Base-by-base conservation (phyloP, 2,113 vertebrate genomes). In the Chlorodrepanis virens region DNA sequence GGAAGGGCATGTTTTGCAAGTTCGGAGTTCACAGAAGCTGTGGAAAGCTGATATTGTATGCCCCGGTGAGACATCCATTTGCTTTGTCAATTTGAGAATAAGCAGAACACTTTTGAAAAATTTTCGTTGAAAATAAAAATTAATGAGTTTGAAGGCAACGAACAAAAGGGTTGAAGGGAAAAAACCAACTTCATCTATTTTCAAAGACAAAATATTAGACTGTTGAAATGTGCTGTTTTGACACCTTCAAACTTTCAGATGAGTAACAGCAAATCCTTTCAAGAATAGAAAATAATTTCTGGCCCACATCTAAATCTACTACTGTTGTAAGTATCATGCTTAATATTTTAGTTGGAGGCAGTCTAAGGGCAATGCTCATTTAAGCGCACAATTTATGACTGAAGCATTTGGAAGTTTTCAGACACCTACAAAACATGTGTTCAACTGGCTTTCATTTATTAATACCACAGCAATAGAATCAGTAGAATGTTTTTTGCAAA, bases 311-410 rank as follows among this genome's bases (percentile, higher is more conserved):
- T 61, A 70, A 69, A 56, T 61, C 19, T 37, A 49, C 25, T 60
- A 4, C 3, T 1, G 0, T 19, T 71, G 16, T 45, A 71, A 65
- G 47, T 76, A 42, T 14, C 5, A 35, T 14, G 1, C 3, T 31
- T 60, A 52, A 39, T 54, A 74, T 47, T 91, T 87, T 84, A 65
- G 7, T 20, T 50, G 39, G 7, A 65, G 19, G 29, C 12, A 71
- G 22, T 37, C 28, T 65, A 25, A 65, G 15, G 68, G 24, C 3
- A 78, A 59, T 22, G 53, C 2, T 67, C 6, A 31, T 64, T 88
- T 92, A 76, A 92, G 44, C 9, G 49, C 5, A 52, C 14, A 6
- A 57, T 65, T 81, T 89, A 52, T 56, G 57, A 22, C 6, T 89
- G 24, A 89, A 70, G 22, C 7, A 59, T 84, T 49, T 89, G 22